A percentile compares a stretch with the other conserved stretches of the same genome.
Evolutionary conservation across 64 coral and sea anemone species (phyloP).

Genomic region (Pocillopora verrucosa): DNA sequence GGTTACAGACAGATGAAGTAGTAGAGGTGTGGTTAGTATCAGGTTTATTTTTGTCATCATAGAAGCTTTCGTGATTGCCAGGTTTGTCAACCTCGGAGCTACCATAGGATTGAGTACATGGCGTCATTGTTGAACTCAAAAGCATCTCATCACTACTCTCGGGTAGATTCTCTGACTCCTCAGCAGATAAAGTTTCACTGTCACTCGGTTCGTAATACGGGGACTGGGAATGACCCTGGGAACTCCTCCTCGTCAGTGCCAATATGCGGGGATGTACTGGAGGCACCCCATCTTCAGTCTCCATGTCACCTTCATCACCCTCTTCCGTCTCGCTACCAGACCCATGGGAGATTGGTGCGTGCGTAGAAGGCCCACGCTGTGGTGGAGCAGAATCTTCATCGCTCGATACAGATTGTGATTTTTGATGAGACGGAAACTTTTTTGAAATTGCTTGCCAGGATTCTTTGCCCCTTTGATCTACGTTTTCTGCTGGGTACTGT

Average conservation of each 20-base stretch:
- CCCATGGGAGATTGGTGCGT: background rate
- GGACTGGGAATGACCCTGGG: constrained; percentile 30
- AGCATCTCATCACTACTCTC: constrained; percentile 89
- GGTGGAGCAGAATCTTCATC: background rate
- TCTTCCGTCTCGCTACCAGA: constrained; percentile 13
- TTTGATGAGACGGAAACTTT: background rate
- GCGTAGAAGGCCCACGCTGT: background rate
- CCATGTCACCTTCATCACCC: background rate
- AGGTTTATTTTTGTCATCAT: background rate
- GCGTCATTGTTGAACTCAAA: constrained; percentile 19
- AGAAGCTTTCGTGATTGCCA: background rate
- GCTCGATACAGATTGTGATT: background rate
- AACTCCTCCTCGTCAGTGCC: background rate
- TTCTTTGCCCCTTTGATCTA: background rate
- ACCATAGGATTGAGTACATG: background rate
- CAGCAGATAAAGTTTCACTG: constrained; percentile 89
- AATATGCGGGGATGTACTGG: background rate
- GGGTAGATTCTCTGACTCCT: constrained; percentile 70
- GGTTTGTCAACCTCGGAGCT: background rate
- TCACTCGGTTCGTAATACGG: constrained; percentile 67
- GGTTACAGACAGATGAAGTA: background rate
- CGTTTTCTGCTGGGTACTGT: background rate
- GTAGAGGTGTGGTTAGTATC: background rate
- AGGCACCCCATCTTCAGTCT: background rate
- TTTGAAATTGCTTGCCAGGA: background rate